Evolutionary conservation across 1,140 invertebrate genomes (phyloP).

Genomic region (Aphaenogaster floridana): DNA sequence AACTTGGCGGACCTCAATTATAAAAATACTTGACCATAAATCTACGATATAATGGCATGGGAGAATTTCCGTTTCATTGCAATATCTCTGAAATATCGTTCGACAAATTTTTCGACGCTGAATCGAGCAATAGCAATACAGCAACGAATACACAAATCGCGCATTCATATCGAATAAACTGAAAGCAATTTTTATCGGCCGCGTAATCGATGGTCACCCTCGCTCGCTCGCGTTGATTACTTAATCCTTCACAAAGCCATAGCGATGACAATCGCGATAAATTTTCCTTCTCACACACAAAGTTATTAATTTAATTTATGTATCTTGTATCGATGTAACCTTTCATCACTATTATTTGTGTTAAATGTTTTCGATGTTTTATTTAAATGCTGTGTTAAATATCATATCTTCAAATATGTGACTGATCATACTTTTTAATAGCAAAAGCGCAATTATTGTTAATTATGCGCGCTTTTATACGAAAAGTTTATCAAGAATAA

Average conservation of each 20-base stretch:
- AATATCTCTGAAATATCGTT: slow-evolving; percentile 63
- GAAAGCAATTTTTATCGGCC: slow-evolving; percentile 51
- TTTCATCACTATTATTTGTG: background rate
- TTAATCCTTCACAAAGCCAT: slow-evolving; percentile 47
- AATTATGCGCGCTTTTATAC: background rate
- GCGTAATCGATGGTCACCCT: slow-evolving; percentile 48
- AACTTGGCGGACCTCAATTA: slow-evolving; percentile 62
- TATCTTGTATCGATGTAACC: background rate
- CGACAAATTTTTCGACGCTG: slow-evolving; percentile 56
- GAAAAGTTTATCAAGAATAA: background rate
- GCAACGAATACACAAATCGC: slow-evolving; percentile 31
- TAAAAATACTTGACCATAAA: slow-evolving; percentile 73
- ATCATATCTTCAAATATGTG: background rate
- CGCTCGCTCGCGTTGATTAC: slow-evolving; percentile 37
- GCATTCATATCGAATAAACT: slow-evolving; percentile 57
- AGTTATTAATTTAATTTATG: slow-evolving; percentile 13
- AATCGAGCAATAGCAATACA: slow-evolving; percentile 3
- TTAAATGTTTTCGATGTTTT: background rate
- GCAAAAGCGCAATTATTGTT: background rate
- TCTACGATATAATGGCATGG: slow-evolving; percentile 64
- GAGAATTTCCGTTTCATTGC: slow-evolving; percentile 73
- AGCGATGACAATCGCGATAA: slow-evolving; percentile 31
- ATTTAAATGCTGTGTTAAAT: slow-evolving; percentile 8
- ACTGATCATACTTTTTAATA: background rate
- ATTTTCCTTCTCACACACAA: slow-evolving; percentile 5